Evolutionary conservation across 2,888 invertebrate genomes (phyloP), one percentile per base, ranked within the genome.

Genomic region (Hirudinaria manillensis): DNA sequence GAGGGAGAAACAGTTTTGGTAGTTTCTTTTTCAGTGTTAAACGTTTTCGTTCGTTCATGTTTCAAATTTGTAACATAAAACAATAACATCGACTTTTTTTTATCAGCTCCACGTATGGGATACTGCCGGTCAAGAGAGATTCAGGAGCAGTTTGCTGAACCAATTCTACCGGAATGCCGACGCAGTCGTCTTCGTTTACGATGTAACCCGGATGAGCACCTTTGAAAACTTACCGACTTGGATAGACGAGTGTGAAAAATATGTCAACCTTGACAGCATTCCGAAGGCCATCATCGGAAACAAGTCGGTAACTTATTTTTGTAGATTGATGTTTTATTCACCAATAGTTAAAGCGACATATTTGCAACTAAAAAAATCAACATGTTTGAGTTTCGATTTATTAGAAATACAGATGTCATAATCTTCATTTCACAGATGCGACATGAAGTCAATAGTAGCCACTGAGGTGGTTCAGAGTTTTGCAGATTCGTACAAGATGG

Each of bases 91-190:
- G n/a, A n/a, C n/a, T n/a, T n/a, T n/a, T 45, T 45, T 16, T 45
- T 16, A 1, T 34, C 76, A 78, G 78, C 53, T 78, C 34, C 78
- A 78, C 55, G 70, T 78, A 21, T 78, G 78, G 79, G 91, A 89
- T 80, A 92, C 91, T 0, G 92, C 92, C 0, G 92, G 92, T 0
- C 92, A 92, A 83, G 92, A 93, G 84, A 85, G 92, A 76, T 92
- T 91, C 84, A 88, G 92, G 21, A 78, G 77, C 24, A 78, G 78
- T 74, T 77, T 78, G 78, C 90, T 92, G 0, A 89, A 90, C 81
- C 92, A 92, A 84, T 93, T 92, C 84, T 93, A 93, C 83, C 87
- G 92, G 75, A 92, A 92, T 84, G 91, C 91, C 0, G 89, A 92
- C 84, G 92, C 92, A 21, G 90, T 92, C 21, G 90, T 92, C 71